Base-by-base conservation (phyloP, 2,888 invertebrate species). In the Apocheima hispidaria region DNA sequence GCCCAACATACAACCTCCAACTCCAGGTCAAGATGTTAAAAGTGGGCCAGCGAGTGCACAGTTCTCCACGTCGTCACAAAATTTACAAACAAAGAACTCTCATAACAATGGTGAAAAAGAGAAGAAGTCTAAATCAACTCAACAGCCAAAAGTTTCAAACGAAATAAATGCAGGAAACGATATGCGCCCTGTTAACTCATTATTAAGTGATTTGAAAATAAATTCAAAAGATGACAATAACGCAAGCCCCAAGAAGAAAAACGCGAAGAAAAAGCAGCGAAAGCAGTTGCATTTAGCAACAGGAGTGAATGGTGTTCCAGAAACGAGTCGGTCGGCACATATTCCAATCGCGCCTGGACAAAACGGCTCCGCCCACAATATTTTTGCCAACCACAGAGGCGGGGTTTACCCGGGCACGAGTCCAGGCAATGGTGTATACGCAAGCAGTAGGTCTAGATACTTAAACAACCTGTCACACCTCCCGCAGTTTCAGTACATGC, bases 391-490 rank as follows among this genome's bases (percentile, higher is more conserved):
- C 14, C 46, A 46, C 16, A 44, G 4, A 16, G 26, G 40, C 6
- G 21, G 46, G 40, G 20, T 85, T 65, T 87, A 88, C 78, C 80
- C 82, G 26, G 75, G 71, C 62, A 73, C 81, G n/a, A 87, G 79
- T 73, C 77, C 87, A 4, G 84, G 83, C 26, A 51, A 12, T 28
- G 40, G 38, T 26, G 23, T 85, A 63, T 87, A 88, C 79, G 81
- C 82, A 33, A 77, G 70, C 63, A 73, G 80, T n/a, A 86, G 77
- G 73, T 75, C 88, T 4, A 85, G 85, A 40, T 89, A 90, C 72
- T 72, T 90, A 52, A 88, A 90, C 78, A 91, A 90, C 68, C 68
- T 89, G 14, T 74, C 80, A 18, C 76, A 89, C 65, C 88, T 90
- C 68, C 90, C 90, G 56, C 87, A 89, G 57, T 89, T 79, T 76